Evolutionary conservation across 2,113 vertebrate genomes (phyloP), one percentile per base, ranked within the genome.

Genomic region (Syngnathus scovelli): DNA sequence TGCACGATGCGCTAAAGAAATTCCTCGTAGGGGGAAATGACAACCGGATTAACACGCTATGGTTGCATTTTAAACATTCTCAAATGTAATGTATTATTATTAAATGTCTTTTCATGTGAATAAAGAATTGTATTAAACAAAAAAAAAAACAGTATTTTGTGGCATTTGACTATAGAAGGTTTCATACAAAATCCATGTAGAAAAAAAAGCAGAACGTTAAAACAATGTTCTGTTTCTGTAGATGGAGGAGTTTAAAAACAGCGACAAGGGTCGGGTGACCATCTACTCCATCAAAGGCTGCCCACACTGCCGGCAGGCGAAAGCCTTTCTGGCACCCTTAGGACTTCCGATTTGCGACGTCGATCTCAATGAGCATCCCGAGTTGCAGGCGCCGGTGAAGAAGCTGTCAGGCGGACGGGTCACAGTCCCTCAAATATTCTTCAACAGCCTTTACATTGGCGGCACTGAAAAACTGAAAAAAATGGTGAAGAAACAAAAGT

Each of bases 351-450:
- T 91, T 6, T 75, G 64, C 58, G 90, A 90, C 1, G 86, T 93
- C 55, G 88, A 93, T 36, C 1, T 92, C 18, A 85, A 82, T 15
- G 72, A 66, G 9, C 85, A 92, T 73, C 78, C 80, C 0, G 85
- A 83, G 68, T 73, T 92, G 3, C 75, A 78, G 65, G 66, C 55
- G 18, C 74, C 54, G 15, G 70, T 93, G 75, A 88, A 87, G 76
- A 77, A 88, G 61, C 83, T 90, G 56, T 89, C 91, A 0, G 91
- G 27, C 2, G 27, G 90, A 27, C 78, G 80, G 61, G 83, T 69
- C 78, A 78, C 90, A 0, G 87, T 92, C 39, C 91, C 92, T 18
- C 92, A 93, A 78, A 92, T 92, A 72, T 93, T 90, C 80, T 92
- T 93, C 41, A 93, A 92, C 79, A 84, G 55, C 48, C 7, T 90